Conservation (phyloP, 2,797 vertebrate species). For the Chelonia mydas region DNA sequence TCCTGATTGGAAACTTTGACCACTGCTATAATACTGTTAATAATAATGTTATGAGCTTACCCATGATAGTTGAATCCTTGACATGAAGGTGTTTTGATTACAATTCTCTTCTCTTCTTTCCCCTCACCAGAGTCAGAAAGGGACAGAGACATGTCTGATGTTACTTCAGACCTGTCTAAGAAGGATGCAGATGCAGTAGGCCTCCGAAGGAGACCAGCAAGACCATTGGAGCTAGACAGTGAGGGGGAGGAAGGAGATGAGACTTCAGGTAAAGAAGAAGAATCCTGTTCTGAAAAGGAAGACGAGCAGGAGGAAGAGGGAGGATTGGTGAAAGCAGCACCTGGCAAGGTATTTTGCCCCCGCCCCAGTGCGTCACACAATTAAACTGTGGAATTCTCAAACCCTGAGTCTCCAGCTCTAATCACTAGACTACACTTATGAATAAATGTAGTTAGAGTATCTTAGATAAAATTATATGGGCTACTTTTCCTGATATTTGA, state of each 20-base stretch:
- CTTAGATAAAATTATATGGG: not conserved
- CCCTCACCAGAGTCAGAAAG: slow-evolving; percentile 82
- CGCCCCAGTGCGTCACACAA: not conserved
- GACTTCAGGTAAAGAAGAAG: slow-evolving; percentile 86
- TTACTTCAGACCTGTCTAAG: slow-evolving; percentile 87
- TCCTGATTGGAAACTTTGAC: not conserved
- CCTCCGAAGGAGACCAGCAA: slow-evolving; percentile 87
- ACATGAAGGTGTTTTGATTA: not conserved
- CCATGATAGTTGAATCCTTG: not conserved
- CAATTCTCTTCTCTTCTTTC: not conserved
- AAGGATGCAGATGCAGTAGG: slow-evolving; percentile 84
- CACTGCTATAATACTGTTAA: not conserved
- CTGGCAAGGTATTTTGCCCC: slow-evolving; percentile 81
- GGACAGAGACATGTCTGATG: slow-evolving; percentile 82
- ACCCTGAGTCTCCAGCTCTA: not conserved
- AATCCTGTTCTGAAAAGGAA: slow-evolving; percentile 83
- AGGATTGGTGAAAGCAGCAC: slow-evolving; percentile 76
- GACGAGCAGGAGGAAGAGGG: slow-evolving; percentile 84
- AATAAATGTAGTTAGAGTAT: not conserved
- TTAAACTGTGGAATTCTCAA: not conserved
- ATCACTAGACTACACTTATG: not conserved
- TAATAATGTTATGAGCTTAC: not conserved
- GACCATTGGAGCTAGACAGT: slow-evolving; percentile 93
- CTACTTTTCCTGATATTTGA: not conserved
- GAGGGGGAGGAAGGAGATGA: slow-evolving; percentile 95